phyloP scores from a whole-genome alignment of 2,113 vertebrate genomes.

The Zosterops japonicus region DNA sequence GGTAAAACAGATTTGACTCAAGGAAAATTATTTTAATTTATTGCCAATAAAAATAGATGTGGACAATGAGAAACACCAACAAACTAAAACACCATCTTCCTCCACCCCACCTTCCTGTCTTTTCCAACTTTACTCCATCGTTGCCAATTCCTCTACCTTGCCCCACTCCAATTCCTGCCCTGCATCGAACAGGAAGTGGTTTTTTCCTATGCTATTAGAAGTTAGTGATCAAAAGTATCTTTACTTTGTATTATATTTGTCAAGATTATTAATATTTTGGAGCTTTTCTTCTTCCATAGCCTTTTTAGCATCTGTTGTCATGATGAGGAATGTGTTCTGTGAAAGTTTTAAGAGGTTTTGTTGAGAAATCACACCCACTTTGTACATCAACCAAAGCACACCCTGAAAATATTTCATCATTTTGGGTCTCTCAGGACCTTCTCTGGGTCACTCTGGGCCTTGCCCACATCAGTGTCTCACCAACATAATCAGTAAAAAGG shows the following conservation, averaged over 20 bases:
- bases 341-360: neutral
- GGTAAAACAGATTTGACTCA: neutral
- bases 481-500: neutral
- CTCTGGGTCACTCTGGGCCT: neutral
- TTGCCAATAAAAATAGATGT: neutral
- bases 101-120: neutral
- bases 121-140: neutral
- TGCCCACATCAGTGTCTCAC: neutral
- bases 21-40: neutral
- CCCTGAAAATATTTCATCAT: neutral
- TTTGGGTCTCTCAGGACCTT: neutral
- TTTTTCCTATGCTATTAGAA: neutral
- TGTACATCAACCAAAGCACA: neutral
- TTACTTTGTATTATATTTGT: neutral
- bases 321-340: neutral
- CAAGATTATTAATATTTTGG: neutral
- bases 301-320: neutral
- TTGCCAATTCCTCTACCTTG: neutral
- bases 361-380: neutral
- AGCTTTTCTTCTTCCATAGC: neutral
- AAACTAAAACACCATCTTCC: neutral
- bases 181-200: fast-evolving
- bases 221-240: neutral
- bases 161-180: neutral
- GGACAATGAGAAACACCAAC: neutral